phyloP scores from a whole-genome alignment of 2,113 vertebrate genomes.

The Oncorhynchus kisutch region DNA sequence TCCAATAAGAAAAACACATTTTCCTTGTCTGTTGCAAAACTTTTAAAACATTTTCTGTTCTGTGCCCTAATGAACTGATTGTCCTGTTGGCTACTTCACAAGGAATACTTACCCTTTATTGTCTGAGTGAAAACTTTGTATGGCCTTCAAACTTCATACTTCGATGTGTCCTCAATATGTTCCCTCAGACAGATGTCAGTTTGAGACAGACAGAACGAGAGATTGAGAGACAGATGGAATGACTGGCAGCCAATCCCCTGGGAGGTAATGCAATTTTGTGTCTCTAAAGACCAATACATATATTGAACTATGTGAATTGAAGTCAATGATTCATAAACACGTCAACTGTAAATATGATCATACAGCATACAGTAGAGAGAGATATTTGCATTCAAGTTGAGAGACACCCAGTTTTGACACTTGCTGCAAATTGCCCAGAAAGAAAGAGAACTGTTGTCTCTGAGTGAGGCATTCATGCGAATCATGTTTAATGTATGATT shows the following conservation, averaged over 20 bases:
- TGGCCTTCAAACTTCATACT: not conserved
- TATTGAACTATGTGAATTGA: not conserved
- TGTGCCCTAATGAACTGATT: too few relatives aligned
- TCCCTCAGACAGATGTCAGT: not conserved
- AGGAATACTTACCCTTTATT: not conserved
- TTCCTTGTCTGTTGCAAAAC: too few relatives aligned
- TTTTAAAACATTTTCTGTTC: too few relatives aligned
- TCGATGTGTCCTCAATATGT: not conserved
- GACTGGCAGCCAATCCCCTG: not conserved
- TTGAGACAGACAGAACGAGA: not conserved
- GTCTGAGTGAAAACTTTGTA: conserved; percentile 1
- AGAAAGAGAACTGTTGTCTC: not conserved
- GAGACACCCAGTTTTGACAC: not conserved
- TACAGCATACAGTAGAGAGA: too few relatives aligned
- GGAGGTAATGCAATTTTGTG: not conserved
- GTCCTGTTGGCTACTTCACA: too few relatives aligned
- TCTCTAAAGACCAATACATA: not conserved
- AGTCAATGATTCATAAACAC: not conserved
- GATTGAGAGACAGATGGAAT: not conserved
- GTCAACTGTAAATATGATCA: too few relatives aligned
- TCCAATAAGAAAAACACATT: too few relatives aligned
- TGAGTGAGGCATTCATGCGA: conserved; percentile 11
- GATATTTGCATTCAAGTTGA: not conserved
- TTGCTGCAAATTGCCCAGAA: conserved; percentile 5
- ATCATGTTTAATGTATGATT: conserved; percentile 17